These are phyloP conservation scores for Ormyrus labotus DNA, from an alignment of 2,888 invertebrate genomes.

Conservation along the genomic window DNA sequence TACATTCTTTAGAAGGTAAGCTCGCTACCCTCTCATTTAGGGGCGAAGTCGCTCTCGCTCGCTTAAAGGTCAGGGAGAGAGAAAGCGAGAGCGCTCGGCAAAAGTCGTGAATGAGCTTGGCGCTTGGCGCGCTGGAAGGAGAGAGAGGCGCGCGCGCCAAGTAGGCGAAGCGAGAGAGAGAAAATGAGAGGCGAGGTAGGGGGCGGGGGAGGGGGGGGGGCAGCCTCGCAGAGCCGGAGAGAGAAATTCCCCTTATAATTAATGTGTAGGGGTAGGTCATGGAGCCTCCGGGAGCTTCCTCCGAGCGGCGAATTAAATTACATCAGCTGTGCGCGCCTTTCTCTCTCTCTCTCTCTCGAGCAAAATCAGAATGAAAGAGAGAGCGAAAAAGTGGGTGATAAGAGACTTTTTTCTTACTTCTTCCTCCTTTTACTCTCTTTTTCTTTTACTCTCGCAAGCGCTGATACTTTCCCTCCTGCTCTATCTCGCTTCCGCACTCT, in stretches of 20 bases:
- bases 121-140: slow-evolving; percentile 12
- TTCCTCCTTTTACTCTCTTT: slow-evolving; percentile 50
- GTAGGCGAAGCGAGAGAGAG: slow-evolving; percentile 62
- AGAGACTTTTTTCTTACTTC: slow-evolving; percentile 60
- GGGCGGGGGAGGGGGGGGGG: slow-evolving; percentile 40
- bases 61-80: slow-evolving; percentile 54
- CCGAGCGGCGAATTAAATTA: slow-evolving; percentile 68
- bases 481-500: slow-evolving; percentile 35
- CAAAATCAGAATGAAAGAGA: slow-evolving; percentile 45
- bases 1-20: slow-evolving; percentile 57
- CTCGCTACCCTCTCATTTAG: slow-evolving; percentile 64
- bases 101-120: slow-evolving; percentile 62
- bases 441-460: not conserved
- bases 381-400: slow-evolving; percentile 60
- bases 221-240: slow-evolving; percentile 52
- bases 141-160: slow-evolving; percentile 57
- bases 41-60: slow-evolving; percentile 62
- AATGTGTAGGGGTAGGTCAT: slow-evolving; percentile 75
- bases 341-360: not conserved
- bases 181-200: slow-evolving; percentile 61
- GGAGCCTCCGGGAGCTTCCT: slow-evolving; percentile 60
- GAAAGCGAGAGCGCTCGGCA: slow-evolving; percentile 50
- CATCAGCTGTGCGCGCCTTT: slow-evolving; percentile 67
- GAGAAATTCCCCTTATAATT: slow-evolving; percentile 72
- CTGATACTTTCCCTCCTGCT: slow-evolving; percentile 29